Evolutionary conservation across 2,797 vertebrate genomes (phyloP).

Genomic region (Leptatherina wallacei): DNA sequence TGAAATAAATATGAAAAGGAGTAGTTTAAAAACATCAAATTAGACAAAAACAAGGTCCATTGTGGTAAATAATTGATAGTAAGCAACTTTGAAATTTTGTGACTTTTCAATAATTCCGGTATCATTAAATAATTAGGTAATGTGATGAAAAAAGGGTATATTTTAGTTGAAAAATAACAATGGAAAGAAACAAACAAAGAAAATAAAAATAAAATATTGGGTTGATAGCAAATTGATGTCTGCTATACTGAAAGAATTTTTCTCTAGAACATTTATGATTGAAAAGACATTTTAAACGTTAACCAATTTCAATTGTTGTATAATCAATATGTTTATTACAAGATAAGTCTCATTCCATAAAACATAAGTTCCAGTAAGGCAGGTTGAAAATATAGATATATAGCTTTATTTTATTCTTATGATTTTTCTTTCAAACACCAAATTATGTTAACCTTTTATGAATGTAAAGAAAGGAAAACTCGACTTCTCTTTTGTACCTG

Average conservation of each 20-base stretch:
- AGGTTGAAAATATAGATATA: no score
- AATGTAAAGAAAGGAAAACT: conserved; percentile 10
- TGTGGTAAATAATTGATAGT: conserved; percentile 13
- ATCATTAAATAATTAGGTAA: background rate
- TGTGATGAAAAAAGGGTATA: background rate
- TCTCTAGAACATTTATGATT: no score
- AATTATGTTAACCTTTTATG: background rate
- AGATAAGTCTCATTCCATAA: no score
- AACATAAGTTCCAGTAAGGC: no score
- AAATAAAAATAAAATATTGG: background rate
- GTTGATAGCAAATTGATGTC: no score
- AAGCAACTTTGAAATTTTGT: background rate
- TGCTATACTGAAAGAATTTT: no score
- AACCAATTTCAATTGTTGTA: no score
- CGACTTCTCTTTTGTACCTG: conserved; percentile 24
- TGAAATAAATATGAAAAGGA: conserved; percentile 24
- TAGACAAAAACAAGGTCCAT: conserved; percentile 4
- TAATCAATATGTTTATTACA: no score
- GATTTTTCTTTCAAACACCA: background rate
- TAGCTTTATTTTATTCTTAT: no score
- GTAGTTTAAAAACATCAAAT: conserved; percentile 7
- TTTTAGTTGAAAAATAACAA: background rate
- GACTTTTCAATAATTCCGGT: background rate
- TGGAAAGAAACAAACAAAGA: background rate
- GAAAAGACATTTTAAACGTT: no score